Percentiles rank a stretch among this genome's conserved stretches.
phyloP scores from a whole-genome alignment of 2,888 invertebrate genomes.

The Bombylius major region DNA sequence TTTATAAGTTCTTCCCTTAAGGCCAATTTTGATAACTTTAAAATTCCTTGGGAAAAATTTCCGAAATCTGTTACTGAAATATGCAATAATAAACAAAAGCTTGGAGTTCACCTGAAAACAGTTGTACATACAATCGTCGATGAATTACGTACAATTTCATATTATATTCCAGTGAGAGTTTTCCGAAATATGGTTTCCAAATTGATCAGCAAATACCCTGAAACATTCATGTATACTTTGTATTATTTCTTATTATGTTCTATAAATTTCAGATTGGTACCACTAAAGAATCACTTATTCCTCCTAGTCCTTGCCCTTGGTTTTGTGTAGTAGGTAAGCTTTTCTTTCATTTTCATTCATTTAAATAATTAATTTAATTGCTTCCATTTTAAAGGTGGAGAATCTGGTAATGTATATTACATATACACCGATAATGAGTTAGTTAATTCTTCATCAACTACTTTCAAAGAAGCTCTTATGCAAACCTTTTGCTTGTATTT shows the following conservation, averaged over 20 bases:
- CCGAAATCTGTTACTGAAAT: background rate
- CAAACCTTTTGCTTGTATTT: no score
- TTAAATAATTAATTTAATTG: no score
- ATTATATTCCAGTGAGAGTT: background rate
- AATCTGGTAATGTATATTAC: background rate
- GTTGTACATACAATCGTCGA: background rate
- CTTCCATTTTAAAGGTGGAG: no score
- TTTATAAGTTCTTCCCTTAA: no score
- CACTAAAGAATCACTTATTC: no score
- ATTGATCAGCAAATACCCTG: background rate
- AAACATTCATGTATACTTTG: background rate
- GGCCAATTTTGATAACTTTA: background rate
- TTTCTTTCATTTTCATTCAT: no score
- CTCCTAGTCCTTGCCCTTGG: background rate
- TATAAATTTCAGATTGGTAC: no score
- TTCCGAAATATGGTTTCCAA: background rate
- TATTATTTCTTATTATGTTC: no score
- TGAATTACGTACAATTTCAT: background rate
- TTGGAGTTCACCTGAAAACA: background rate
- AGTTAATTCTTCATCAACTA: background rate
- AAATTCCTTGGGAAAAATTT: conserved; percentile 3
- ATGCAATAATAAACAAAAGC: background rate
- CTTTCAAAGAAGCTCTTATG: background rate
- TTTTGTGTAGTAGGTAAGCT: background rate
- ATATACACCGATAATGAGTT: conserved; percentile 1